Conservation (phyloP, 2,797 vertebrate species). For the Pseudocheirus occidentalis region DNA sequence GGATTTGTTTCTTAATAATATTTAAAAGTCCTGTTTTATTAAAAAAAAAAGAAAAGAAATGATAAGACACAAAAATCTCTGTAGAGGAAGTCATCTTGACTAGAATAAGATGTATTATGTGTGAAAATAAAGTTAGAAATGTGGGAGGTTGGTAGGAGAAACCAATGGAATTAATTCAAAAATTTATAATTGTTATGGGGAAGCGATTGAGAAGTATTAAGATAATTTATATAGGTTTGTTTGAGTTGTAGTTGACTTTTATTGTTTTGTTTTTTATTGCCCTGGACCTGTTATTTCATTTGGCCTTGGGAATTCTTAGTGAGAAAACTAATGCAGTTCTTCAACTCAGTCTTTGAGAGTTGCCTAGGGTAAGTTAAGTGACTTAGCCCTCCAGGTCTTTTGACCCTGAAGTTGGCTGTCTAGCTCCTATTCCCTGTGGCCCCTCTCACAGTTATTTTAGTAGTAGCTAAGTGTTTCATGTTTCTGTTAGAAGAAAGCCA, state of each 20-base stretch:
- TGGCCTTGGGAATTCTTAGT: not conserved
- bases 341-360: not conserved
- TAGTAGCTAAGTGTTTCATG: not conserved
- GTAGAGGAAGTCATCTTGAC: not conserved
- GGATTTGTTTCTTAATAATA: slow-evolving; percentile 87
- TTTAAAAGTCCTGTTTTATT: slow-evolving; percentile 84
- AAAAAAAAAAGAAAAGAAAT: too few species aligned
- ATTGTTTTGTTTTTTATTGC: not conserved
- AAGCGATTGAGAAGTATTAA: not conserved
- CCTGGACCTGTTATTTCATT: not conserved
- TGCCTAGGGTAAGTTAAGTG: not conserved
- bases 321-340: not conserved
- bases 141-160: not conserved
- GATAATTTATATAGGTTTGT: not conserved
- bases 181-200: not conserved
- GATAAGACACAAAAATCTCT: not conserved
- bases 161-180: not conserved
- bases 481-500: not conserved
- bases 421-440: not conserved
- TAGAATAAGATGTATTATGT: not conserved
- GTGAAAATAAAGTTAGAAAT: not conserved
- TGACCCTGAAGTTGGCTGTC: not conserved
- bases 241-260: not conserved
- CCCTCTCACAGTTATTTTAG: not conserved
- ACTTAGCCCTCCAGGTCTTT: not conserved